Evolutionary conservation across 2,797 vertebrate species (phyloP), one percentile per base, ranked within the genome.

Genomic region (Heteromormyrus szaboi): DNA sequence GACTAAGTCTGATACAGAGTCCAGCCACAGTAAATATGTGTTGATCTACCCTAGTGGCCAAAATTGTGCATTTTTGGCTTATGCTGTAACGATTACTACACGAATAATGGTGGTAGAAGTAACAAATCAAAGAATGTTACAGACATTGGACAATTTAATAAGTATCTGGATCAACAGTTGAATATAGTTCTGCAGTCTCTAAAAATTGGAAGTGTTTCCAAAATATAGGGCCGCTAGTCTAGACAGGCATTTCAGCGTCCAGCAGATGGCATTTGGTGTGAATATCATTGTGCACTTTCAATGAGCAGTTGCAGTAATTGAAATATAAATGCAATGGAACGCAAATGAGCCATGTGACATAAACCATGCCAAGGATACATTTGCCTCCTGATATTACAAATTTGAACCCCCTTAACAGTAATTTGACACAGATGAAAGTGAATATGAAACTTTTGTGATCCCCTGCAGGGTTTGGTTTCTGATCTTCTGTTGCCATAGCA

Each of bases 401-500:
- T 41, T 44, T 22, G 41, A 14, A 85, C 25, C 59, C 46, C 56
- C 79, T 84, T 12, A 86, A 88, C 79, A 62, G 51, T 54, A 62
- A 22, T 19, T 68, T 86, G 89, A 48, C 88, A 88, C 87, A 51
- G 72, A 79, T 41, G 72, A 44, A 79, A 44, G 72, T 79, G 72
- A 79, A 44, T 79, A n/a, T 19, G 7, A 79, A 79, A 79, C 37
- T 79, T 79, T 44, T 51, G 50, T 86, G 25, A 51, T 86, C 25
- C 17, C 85, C 85, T 54, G 85, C 29, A 86, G 50, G 85, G 29
- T 56, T 29, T 86, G 33, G 6, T 44, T 6, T 79, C 33, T 44
- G 72, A 41, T 79, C 6, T 79, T 44, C 37, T 44, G 17, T 79
- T 41, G 72, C 72, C 37, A n/a, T 79, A 79, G 72, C 6, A n/a